These are phyloP conservation scores for Lithophane socia DNA, from an alignment of 2,888 invertebrate species.

Conservation along the genomic window DNA sequence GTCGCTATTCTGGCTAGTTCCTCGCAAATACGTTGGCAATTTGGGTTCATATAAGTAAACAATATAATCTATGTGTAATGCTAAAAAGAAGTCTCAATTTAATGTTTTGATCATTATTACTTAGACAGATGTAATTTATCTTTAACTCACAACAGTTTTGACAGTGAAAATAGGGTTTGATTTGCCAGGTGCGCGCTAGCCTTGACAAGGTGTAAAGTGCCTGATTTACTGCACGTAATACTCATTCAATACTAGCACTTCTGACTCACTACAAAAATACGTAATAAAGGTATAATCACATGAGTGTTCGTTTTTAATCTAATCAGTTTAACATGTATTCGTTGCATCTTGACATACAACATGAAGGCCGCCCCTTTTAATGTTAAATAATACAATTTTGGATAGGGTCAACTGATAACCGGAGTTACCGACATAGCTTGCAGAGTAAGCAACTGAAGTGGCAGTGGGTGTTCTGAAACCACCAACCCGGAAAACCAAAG, in stretches of 20 bases:
- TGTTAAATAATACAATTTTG: background rate
- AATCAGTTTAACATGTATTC: slow-evolving; percentile 5
- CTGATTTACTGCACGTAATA: slow-evolving; percentile 8
- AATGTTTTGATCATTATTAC: too few relatives aligned
- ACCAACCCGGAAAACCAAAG: background rate
- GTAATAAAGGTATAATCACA: slow-evolving; percentile 1
- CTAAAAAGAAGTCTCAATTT: too few relatives aligned
- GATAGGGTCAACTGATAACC: background rate
- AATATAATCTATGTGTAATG: too few relatives aligned
- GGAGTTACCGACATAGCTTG: too few relatives aligned
- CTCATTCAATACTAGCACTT: slow-evolving; percentile 9
- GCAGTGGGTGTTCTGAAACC: too few relatives aligned
- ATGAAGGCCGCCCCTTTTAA: background rate
- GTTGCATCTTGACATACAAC: slow-evolving; percentile 10
- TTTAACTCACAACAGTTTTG: background rate
- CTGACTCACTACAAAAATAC: slow-evolving; percentile 21
- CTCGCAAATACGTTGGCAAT: too few relatives aligned
- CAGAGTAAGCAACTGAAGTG: too few relatives aligned
- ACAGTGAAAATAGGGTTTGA: background rate
- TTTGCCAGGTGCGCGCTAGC: background rate
- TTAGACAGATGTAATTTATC: too few relatives aligned
- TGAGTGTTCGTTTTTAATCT: slow-evolving; percentile 11
- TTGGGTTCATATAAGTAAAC: too few relatives aligned
- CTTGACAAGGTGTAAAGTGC: slow-evolving; percentile 2
- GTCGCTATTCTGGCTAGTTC: too few relatives aligned